These are phyloP conservation scores for Drosophila cardini DNA, from an alignment of 1,140 invertebrate genomes.

Conservation along the genomic window DNA sequence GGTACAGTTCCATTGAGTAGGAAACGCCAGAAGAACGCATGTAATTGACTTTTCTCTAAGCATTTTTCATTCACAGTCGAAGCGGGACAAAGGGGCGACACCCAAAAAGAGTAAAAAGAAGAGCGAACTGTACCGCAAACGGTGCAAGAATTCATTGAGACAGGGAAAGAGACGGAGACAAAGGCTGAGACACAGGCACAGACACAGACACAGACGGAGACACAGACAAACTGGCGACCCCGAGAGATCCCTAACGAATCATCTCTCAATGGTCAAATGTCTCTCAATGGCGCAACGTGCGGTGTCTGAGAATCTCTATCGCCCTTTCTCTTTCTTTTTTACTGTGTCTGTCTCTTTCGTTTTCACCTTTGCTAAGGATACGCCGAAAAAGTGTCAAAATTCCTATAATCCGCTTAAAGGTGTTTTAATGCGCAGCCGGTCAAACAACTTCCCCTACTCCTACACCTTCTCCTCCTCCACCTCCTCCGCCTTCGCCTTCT, in stretches of 20 bases:
- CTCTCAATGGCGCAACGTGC: slow-evolving; percentile 76
- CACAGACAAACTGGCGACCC: slow-evolving; percentile 45
- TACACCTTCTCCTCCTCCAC: slow-evolving; percentile 34
- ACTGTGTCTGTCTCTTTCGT: slow-evolving; percentile 15
- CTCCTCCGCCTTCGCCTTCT: background rate
- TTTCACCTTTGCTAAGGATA: slow-evolving; percentile 59
- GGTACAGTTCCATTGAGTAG: slow-evolving; percentile 10
- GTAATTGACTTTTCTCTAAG: slow-evolving; percentile 78
- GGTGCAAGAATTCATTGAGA: slow-evolving; percentile 73
- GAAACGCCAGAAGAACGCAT: slow-evolving; percentile 66
- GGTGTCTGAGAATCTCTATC: slow-evolving; percentile 18
- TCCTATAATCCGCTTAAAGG: slow-evolving; percentile 82
- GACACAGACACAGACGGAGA: slow-evolving; percentile 36
- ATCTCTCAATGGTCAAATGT: slow-evolving; percentile 60
- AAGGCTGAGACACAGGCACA: slow-evolving; percentile 37
- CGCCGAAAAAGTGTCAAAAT: slow-evolving; percentile 81
- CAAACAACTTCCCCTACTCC: slow-evolving; percentile 42
- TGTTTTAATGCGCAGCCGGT: slow-evolving; percentile 73
- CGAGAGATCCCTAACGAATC: slow-evolving; percentile 62
- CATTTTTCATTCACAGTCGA: slow-evolving; percentile 51
- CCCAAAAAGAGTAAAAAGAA: slow-evolving; percentile 26
- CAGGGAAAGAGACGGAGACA: slow-evolving; percentile 34
- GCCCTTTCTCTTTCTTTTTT: slow-evolving; percentile 7
- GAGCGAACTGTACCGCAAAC: slow-evolving; percentile 7
- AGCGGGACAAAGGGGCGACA: slow-evolving; percentile 26